phyloP scores from a whole-genome alignment of 2,888 invertebrate genomes.

The Nephrotoma guestfalica region DNA sequence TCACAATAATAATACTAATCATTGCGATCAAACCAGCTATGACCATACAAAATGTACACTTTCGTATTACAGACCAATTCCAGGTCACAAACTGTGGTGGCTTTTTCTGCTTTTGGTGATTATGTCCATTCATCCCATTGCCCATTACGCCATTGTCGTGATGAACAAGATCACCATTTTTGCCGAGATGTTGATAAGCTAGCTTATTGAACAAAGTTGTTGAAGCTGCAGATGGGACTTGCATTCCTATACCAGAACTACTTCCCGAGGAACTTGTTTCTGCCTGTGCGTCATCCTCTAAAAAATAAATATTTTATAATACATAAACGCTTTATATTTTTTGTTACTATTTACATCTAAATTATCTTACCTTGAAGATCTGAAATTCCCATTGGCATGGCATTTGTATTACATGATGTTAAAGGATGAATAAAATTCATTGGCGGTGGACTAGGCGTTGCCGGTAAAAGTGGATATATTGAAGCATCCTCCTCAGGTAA shows the following conservation, averaged over 20 bases:
- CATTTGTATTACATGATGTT: slow-evolving; percentile 26
- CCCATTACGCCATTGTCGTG: slow-evolving; percentile 41
- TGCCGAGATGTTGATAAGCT: slow-evolving; percentile 27
- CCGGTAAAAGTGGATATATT: slow-evolving; percentile 45
- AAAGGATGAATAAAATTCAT: slow-evolving; percentile 43
- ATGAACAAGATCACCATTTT: slow-evolving; percentile 22
- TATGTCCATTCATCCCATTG: slow-evolving; percentile 35
- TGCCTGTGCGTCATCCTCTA: slow-evolving; percentile 20
- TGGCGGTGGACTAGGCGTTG: slow-evolving; percentile 44
- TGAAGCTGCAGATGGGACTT: slow-evolving; percentile 20
- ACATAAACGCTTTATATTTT: neutral
- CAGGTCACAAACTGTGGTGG: slow-evolving; percentile 53
- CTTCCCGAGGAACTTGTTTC: slow-evolving; percentile 27
- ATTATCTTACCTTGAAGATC: slow-evolving; percentile 9
- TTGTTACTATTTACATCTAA: neutral
- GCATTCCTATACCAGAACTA: slow-evolving; percentile 28
- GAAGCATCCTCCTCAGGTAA: slow-evolving; percentile 46
- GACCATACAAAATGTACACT: slow-evolving; percentile 56
- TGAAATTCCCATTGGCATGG: slow-evolving; percentile 24
- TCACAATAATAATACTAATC: slow-evolving; percentile 53
- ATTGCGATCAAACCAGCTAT: slow-evolving; percentile 58
- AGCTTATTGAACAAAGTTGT: slow-evolving; percentile 23
- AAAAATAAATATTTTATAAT: neutral
- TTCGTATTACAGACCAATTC: slow-evolving; percentile 71
- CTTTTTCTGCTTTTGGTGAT: slow-evolving; percentile 32